These are phyloP conservation scores for Callipepla californica DNA, from an alignment of 2,113 vertebrate species.

Conservation along the genomic window DNA sequence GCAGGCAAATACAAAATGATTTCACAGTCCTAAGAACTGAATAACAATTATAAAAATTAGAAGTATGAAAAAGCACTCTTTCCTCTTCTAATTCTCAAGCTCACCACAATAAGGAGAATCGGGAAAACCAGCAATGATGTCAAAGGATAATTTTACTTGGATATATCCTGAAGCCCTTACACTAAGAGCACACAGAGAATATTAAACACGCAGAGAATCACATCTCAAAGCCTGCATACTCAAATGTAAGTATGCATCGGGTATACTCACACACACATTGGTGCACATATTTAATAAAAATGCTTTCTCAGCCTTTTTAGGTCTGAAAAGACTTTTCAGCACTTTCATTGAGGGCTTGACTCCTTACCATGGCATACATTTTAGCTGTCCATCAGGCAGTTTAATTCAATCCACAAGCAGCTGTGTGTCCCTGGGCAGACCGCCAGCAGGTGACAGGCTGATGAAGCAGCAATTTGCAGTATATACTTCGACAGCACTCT, in stretches of 20 bases:
- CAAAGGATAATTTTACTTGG: background rate
- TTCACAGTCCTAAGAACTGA: background rate
- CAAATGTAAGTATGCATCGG: no score
- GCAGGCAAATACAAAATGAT: background rate
- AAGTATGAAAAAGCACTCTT: background rate
- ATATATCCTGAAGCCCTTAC: background rate
- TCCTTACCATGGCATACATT: background rate
- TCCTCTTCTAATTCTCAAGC: background rate
- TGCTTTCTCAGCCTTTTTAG: no score
- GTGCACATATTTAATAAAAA: background rate
- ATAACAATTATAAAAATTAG: background rate
- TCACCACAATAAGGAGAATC: background rate
- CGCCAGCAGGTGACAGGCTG: background rate
- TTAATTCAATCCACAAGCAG: background rate
- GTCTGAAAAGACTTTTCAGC: background rate
- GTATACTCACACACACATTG: background rate
- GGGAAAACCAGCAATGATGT: background rate
- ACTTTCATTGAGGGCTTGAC: background rate
- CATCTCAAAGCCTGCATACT: background rate
- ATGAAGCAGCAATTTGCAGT: background rate
- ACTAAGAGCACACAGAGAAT: background rate
- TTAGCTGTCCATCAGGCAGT: background rate
- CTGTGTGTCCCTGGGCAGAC: background rate
- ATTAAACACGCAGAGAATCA: background rate
- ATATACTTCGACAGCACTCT: background rate